A percentile compares a stretch with the other conserved stretches of the same genome.
These are phyloP conservation scores for Danionella dracula DNA, from an alignment of 2,797 vertebrate genomes.

Conservation along the genomic window DNA sequence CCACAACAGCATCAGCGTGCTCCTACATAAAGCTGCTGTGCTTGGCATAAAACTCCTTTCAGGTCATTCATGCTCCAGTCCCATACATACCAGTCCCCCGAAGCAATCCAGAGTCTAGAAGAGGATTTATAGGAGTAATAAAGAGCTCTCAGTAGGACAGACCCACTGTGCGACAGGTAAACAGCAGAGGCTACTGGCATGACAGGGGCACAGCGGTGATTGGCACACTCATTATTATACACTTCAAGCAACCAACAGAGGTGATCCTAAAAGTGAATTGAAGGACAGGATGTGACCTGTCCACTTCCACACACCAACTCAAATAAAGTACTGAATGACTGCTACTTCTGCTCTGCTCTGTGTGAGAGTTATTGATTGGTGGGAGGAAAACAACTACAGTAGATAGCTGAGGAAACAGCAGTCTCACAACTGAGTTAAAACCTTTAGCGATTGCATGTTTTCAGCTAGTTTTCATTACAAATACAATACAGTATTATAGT, in stretches of 20 bases:
- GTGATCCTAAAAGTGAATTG: conserved; percentile 1
- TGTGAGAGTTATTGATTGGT: conserved; percentile 17
- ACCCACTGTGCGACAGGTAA: conserved; percentile 28
- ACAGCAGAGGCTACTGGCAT: conserved; percentile 8
- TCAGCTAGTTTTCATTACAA: background rate
- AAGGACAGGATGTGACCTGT: conserved; percentile 30
- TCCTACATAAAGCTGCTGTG: no score
- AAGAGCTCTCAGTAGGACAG: conserved; percentile 24
- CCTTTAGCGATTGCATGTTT: background rate
- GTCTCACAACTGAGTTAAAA: background rate
- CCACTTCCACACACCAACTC: background rate
- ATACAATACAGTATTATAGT: no score
- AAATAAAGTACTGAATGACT: background rate
- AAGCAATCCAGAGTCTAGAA: conserved; percentile 7
- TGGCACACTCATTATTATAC: background rate
- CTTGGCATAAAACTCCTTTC: background rate
- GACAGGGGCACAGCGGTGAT: background rate
- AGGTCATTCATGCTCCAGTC: conserved; percentile 10
- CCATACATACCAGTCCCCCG: conserved; percentile 9
- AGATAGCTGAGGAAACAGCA: background rate
- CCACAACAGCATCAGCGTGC: background rate
- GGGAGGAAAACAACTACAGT: background rate
- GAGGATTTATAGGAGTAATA: conserved; percentile 41
- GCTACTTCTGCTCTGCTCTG: conserved; percentile 4
- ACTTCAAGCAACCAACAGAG: background rate